Evolutionary conservation across 2,113 vertebrate species (phyloP).

Genomic region (Urocolius indicus): DNA sequence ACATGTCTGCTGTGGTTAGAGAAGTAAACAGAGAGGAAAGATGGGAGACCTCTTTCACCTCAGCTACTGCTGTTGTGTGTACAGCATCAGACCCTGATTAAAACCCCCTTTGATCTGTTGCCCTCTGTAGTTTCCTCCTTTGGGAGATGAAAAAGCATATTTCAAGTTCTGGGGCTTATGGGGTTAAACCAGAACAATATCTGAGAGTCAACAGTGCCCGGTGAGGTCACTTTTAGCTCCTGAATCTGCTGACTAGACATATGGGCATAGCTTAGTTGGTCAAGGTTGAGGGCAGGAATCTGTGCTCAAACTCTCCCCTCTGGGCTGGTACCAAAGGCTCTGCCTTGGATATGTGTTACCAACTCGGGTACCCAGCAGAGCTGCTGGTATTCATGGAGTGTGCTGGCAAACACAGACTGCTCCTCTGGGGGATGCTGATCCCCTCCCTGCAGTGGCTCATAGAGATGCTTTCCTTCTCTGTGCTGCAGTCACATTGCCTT

Average conservation of each 20-base stretch:
- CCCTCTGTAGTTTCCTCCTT: not conserved
- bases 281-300: not conserved
- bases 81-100: not conserved
- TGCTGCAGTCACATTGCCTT: not conserved
- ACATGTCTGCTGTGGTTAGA: not conserved
- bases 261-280: not conserved
- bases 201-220: not conserved
- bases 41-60: not conserved
- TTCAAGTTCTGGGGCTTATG: not conserved
- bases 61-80: not conserved
- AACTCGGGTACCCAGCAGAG: not conserved
- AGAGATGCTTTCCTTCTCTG: not conserved
- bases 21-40: not conserved
- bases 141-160: not conserved
- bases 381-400: rapidly evolving
- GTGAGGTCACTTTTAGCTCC: not conserved
- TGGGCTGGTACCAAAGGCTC: not conserved
- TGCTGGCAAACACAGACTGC: not conserved
- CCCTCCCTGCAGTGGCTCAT: not conserved
- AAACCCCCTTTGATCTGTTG: not conserved
- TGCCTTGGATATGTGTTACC: not conserved
- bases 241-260: not conserved
- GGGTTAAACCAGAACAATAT: not conserved
- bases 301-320: not conserved
- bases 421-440: not conserved